Base-by-base conservation (phyloP, 2,113 vertebrate species). In the Cygnus atratus region DNA sequence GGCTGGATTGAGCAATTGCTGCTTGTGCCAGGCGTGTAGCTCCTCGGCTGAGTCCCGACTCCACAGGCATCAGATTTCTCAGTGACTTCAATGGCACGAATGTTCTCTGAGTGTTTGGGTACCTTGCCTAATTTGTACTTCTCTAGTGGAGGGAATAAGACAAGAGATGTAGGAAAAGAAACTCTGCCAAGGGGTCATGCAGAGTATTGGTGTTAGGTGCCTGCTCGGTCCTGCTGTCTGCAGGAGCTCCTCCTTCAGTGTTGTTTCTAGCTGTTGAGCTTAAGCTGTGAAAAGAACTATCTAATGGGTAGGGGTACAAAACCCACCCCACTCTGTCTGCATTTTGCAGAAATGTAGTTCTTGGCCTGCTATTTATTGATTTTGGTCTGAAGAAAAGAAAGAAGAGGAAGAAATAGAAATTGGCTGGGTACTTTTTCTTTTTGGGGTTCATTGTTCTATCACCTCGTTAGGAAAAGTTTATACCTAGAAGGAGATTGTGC, bases 151-250 rank as follows among this genome's bases (percentile, higher is more conserved):
- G 66, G 55, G 63, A 68, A 80, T 35, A 33, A 82, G 15, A 43
- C 17, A 46, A 63, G 50, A 39, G 8, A 16, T n/a, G 31, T 33
- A 72, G 28, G 26, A 24, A 21, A 8, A 11, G 26, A 50, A 28
- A 3, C 2, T 8, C 35, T 77, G 8, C 7, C 1, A 41, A 66
- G 66, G 43, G 63, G 5, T n/a, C 22, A 9, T 6, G 13, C 0
- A 8, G 20, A 54, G 3, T 24, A 24, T 48, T 21, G n/a, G 6
- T 26, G 16, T 3, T 33, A 33, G 28, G 28, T 22, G 83, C 44
- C 48, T 80, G 4, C 28, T 88, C 21, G 39, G 63, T 26, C 22
- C 10, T 39, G 19, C 44, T 73, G 10, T 22, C 68, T 62, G 61
- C 39, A 74, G 24, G 18, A 84, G 12, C 41, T 59, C 10, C 37